Evolutionary conservation across 2,888 invertebrate species (phyloP).

Genomic region (Epirrhoe alternata): DNA sequence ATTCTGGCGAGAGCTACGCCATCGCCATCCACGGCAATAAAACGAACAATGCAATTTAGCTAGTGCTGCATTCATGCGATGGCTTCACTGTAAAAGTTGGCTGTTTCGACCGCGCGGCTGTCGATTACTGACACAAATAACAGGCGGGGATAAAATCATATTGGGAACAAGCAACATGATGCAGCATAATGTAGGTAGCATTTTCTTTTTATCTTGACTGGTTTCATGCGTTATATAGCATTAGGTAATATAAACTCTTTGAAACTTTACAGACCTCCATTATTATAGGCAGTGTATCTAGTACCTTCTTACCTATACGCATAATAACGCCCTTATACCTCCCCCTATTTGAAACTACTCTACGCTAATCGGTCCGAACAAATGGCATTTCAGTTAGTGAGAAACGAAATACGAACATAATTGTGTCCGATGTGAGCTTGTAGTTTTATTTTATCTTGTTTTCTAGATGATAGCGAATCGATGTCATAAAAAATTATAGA

Average conservation of each 20-base stretch:
- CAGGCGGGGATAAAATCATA: slow-evolving; percentile 53
- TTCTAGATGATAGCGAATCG: slow-evolving; percentile 17
- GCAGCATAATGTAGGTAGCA: slow-evolving; percentile 3
- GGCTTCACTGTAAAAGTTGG: slow-evolving; percentile 70
- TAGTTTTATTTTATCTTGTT: too few relatives aligned
- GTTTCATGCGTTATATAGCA: background rate
- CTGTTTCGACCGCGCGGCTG: slow-evolving; percentile 51
- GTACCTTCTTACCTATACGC: too few relatives aligned
- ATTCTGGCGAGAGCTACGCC: slow-evolving; percentile 75
- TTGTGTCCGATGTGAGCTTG: too few relatives aligned
- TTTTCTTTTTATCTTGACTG: background rate
- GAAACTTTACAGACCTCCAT: background rate
- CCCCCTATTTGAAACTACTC: too few relatives aligned
- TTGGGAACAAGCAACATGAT: slow-evolving; percentile 33
- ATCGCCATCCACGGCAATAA: slow-evolving; percentile 74
- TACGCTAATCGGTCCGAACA: too few relatives aligned
- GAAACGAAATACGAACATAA: too few relatives aligned
- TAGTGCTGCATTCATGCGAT: slow-evolving; percentile 75
- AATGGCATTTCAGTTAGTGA: too few relatives aligned
- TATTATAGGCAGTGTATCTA: too few relatives aligned
- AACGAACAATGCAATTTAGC: slow-evolving; percentile 83
- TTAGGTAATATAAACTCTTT: background rate
- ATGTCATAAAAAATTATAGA: slow-evolving; percentile 49
- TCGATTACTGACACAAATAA: slow-evolving; percentile 59
- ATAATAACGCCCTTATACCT: too few relatives aligned